Base-by-base conservation (phyloP, 2,113 vertebrate species). In the Aptenodytes forsteri region DNA sequence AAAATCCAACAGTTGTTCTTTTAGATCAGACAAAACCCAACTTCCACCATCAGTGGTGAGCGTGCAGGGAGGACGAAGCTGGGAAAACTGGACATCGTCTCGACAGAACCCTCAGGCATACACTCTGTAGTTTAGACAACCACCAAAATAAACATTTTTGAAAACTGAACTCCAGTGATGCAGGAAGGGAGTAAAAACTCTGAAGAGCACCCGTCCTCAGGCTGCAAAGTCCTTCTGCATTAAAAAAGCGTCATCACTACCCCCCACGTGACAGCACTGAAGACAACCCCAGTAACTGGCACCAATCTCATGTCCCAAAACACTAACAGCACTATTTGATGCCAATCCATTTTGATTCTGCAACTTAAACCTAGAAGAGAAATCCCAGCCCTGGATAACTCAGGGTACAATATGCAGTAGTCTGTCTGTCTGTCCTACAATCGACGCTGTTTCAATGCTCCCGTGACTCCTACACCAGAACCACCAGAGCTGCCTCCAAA, bases 401-500 rank as follows among this genome's bases (percentile, higher is more conserved):
- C 29, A 0, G 29, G 27, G 5, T 47, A 11, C 30, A 6, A 15
- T 2, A 9, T 7, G 2, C 78, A 56, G 32, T 3, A 27, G 25
- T n/a, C 11, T 18, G 9, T 29, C 62, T 9, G 26, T 42, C 55
- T 16, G 67, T 47, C 77, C 21, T 3, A 21, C 58, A 12, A 0
- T 0, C 7, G 0, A 5, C 0, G n/a, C 21, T 9, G 66, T 2
- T 27, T 3, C 36, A 7, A 6, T 1, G 7, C 10, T 52, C 36
- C 77, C 0, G 0, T 13, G 23, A 55, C 47, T 26, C 70, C 55
- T 26, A 49, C 29, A 9, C 0, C 0, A 47, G 47, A 25, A 11
- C 16, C 21, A 7, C 20, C 46, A 15, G 61, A 30, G 59, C 58
- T 42, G 42, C 42, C 42, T 3, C 42, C 42, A 42, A 70, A 49